A percentile compares a stretch with the other conserved stretches of the same genome.
phyloP scores from a whole-genome alignment of 2,113 vertebrate genomes.

The Elachura formosa region DNA sequence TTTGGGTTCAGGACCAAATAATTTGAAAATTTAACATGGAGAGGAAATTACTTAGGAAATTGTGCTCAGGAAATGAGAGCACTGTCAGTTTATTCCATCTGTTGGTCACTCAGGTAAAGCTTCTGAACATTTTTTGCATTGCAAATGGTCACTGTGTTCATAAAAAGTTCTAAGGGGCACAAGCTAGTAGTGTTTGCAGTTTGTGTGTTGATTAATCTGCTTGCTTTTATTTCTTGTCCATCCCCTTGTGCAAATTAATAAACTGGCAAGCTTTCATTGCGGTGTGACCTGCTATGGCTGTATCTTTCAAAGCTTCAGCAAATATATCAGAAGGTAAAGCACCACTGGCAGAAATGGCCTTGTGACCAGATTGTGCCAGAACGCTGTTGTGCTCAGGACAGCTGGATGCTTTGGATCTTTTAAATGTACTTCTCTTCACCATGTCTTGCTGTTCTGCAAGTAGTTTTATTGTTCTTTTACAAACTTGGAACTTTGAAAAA shows the following conservation, averaged over 20 bases:
- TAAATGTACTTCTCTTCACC: background rate
- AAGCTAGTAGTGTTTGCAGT: background rate
- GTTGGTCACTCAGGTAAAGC: background rate
- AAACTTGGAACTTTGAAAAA: background rate
- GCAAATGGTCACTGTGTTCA: rapidly evolving
- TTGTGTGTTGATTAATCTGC: background rate
- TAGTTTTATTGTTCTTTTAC: background rate
- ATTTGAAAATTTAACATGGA: background rate
- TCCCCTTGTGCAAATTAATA: background rate
- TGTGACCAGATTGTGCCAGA: background rate
- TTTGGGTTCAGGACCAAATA: background rate
- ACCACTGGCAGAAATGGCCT: background rate
- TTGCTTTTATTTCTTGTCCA: background rate
- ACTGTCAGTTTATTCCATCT: background rate
- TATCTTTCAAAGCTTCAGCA: background rate
- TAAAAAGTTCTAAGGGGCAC: background rate
- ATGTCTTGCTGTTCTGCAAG: background rate
- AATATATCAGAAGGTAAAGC: background rate
- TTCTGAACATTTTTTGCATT: background rate
- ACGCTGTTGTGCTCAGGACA: background rate
- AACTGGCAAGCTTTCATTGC: background rate
- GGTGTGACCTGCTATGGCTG: background rate
- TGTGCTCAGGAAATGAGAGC: background rate
- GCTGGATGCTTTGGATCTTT: background rate
- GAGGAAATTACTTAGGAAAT: background rate